Percentiles rank a stretch among this genome's conserved stretches.
Evolutionary conservation across 2,797 vertebrate species (phyloP).

Genomic region (Lepidocolaptes lacrymiger): DNA sequence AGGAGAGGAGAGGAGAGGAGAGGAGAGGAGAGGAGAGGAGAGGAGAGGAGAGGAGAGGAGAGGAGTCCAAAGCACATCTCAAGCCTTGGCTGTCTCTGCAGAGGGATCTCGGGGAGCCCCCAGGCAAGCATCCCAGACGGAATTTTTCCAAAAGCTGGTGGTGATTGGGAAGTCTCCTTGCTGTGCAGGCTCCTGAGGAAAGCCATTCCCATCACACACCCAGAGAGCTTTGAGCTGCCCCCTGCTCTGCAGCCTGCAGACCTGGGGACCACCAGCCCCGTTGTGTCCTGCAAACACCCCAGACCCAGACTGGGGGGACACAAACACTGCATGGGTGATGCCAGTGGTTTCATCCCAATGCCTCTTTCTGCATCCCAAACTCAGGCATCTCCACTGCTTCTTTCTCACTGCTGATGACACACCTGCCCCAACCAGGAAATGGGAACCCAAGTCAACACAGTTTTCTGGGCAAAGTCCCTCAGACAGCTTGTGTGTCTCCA

Average conservation of each 20-base stretch:
- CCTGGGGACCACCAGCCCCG: fast-evolving
- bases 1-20: too few relatives aligned
- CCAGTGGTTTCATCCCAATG: fast-evolving
- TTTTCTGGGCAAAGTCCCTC: neutral
- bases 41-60: too few relatives aligned
- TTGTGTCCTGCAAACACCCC: neutral
- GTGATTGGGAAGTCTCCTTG: neutral
- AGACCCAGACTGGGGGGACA: neutral
- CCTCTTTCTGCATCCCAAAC: neutral
- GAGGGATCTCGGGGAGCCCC: neutral
- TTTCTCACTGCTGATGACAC: neutral
- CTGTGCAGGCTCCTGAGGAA: neutral
- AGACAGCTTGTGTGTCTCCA: neutral
- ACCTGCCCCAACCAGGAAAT: neutral
- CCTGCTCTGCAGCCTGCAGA: neutral
- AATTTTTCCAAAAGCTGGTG: neutral
- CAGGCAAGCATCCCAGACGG: neutral
- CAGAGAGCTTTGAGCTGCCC: neutral
- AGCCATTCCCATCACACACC: neutral
- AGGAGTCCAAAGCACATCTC: neutral
- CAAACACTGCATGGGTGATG: fast-evolving
- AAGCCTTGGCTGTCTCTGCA: neutral
- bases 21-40: too few relatives aligned
- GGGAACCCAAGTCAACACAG: neutral
- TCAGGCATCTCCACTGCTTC: neutral